Percentiles rank a stretch among this genome's conserved stretches.
phyloP scores from a whole-genome alignment of 2,113 vertebrate species.

The Pristiophorus japonicus region DNA sequence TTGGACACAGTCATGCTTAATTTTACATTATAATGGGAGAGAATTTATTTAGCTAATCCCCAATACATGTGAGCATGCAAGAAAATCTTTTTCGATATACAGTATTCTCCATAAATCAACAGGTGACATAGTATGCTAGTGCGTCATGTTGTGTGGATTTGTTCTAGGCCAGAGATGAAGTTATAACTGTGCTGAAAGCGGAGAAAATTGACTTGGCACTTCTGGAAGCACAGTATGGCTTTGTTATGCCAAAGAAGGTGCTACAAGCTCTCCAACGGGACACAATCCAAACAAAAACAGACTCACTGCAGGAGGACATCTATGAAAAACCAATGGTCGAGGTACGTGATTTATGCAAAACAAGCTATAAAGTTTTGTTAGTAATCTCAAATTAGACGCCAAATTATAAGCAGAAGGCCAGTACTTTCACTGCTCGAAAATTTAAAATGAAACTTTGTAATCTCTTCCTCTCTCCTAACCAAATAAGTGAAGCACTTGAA shows the following conservation, averaged over 20 bases:
- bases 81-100: neutral
- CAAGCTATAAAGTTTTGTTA: neutral
- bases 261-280: constrained; percentile 89
- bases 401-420: neutral
- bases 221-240: constrained; percentile 89
- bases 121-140: neutral
- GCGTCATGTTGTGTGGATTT: constrained; percentile 40
- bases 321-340: constrained; percentile 90
- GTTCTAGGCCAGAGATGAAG: constrained; percentile 88
- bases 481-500: constrained; percentile 2
- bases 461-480: neutral
- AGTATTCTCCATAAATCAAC: neutral
- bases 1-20: neutral
- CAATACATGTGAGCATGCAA: neutral
- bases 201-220: constrained; percentile 89
- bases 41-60: neutral
- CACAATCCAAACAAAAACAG: constrained; percentile 71
- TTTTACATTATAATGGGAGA: neutral
- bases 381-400: neutral
- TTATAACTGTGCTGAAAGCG: constrained; percentile 88
- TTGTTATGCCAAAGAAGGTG: constrained; percentile 83
- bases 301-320: constrained; percentile 75
- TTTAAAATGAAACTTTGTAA: neutral
- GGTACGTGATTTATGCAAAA: constrained; percentile 57
- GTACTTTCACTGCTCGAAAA: neutral